Percentiles rank a stretch among this genome's conserved stretches.
These are phyloP conservation scores for pig (Sus scrofa) DNA, from an alignment of 2,113 vertebrate species.

Conservation along the genomic window T2T-Sscrofa CM000828.6:66809501-66810000, in stretches of 20 bases:
- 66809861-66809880: background rate
- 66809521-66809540: background rate
- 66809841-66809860: conserved; percentile 41
- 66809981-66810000: background rate
- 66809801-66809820: conserved; percentile 56
- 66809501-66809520: background rate
- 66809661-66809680: conserved; percentile 60
- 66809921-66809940: background rate
- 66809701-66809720: conserved; percentile 78
- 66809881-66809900: accelerated
- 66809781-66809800: conserved; percentile 37
- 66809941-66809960: background rate
- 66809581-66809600: conserved; percentile 48
- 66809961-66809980: background rate
- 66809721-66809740: conserved; percentile 70
- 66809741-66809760: conserved; percentile 57
- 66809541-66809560: conserved; percentile 46
- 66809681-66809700: conserved; percentile 77
- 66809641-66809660: conserved; percentile 58
- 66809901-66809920: background rate
- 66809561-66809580: conserved; percentile 27
- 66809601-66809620: conserved; percentile 64
- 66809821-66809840: background rate
- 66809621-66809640: conserved; percentile 64
- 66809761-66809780: conserved; percentile 48